Evolutionary conservation across 1,140 invertebrate species (phyloP).

Genomic region (Melanaphis sacchari): DNA sequence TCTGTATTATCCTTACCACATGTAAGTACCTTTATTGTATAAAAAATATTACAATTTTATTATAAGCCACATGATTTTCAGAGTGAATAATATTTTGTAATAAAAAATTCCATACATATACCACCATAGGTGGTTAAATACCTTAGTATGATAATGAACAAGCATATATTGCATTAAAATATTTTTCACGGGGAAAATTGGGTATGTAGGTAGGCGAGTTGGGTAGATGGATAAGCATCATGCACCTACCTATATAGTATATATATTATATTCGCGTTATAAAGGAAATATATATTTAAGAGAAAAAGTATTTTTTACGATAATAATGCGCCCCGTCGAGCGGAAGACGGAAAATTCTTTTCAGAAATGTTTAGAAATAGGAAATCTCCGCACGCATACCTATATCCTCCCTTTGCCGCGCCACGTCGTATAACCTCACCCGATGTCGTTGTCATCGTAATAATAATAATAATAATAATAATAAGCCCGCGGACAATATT

Average conservation of each 20-base stretch:
- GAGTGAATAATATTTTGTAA: background rate
- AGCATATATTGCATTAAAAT: background rate
- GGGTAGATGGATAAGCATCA: background rate
- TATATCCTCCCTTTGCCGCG: background rate
- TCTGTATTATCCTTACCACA: background rate
- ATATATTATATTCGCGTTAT: background rate
- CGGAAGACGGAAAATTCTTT: background rate
- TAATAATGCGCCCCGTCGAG: background rate
- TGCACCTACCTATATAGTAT: background rate
- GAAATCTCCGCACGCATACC: background rate
- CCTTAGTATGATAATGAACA: background rate
- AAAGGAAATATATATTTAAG: background rate
- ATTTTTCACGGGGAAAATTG: background rate
- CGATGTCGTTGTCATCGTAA: background rate
- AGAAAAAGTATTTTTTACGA: conserved; percentile 1
- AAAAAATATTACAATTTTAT: conserved; percentile 8
- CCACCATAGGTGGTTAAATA: background rate
- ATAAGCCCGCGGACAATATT: background rate
- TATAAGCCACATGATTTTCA: background rate
- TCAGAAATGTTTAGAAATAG: conserved; percentile 1
- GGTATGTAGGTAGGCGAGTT: background rate
- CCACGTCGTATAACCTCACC: background rate
- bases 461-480: background rate
- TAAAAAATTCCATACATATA: background rate
- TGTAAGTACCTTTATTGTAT: background rate